Conservation (phyloP, 2,113 vertebrate genomes). For the Zootoca vivipara region DNA sequence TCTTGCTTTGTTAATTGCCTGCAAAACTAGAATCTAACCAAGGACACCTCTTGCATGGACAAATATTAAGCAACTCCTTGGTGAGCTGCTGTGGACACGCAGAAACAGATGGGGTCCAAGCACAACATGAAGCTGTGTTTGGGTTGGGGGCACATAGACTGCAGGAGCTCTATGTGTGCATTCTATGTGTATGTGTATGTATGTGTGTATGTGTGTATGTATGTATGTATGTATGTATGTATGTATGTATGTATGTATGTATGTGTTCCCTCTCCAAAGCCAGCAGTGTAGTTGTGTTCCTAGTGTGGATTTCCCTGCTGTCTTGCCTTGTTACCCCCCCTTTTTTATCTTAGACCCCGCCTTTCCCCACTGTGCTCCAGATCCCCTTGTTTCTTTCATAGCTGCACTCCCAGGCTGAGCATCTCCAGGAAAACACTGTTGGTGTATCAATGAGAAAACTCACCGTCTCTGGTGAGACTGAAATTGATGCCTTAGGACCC, state of each 20-base stretch:
- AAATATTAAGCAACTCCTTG: background rate
- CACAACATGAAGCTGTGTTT: background rate
- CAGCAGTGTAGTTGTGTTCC: background rate
- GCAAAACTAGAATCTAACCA: background rate
- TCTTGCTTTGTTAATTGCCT: background rate
- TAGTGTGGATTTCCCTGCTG: constrained; percentile 23
- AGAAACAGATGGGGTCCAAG: background rate
- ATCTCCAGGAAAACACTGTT: constrained; percentile 36
- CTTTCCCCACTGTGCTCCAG: constrained; percentile 1
- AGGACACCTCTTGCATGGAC: background rate
- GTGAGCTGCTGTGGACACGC: background rate
- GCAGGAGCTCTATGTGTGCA: background rate
- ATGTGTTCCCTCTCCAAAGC: background rate
- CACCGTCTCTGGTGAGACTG: constrained; percentile 27
- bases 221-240: too few relatives aligned
- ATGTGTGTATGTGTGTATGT: too few relatives aligned
- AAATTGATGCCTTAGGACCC: background rate
- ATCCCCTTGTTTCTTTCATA: constrained; percentile 47
- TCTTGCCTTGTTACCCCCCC: background rate
- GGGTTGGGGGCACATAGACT: background rate
- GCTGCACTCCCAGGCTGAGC: constrained; percentile 30
- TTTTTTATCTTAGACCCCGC: background rate
- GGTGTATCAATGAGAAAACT: constrained; percentile 22
- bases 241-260: too few relatives aligned
- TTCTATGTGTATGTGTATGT: too few relatives aligned